phyloP scores from a whole-genome alignment of 2,888 invertebrate species.

The Ormyrus nitidulus region DNA sequence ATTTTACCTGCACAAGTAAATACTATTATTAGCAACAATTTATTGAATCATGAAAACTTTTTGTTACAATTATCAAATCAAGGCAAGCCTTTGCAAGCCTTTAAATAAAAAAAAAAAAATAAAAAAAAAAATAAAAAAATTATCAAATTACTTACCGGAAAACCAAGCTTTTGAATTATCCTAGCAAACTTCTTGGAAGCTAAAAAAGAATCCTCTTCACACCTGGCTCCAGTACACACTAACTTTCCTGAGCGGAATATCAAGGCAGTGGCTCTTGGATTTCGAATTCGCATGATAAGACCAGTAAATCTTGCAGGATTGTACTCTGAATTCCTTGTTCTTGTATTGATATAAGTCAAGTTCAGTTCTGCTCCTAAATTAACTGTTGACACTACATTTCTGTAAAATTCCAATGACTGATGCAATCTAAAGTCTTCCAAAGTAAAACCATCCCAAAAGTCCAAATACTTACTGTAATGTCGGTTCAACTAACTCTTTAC shows the following conservation, averaged over 20 bases:
- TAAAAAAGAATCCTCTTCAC: slow-evolving; percentile 85
- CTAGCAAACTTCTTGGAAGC: slow-evolving; percentile 89
- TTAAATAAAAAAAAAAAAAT: no score
- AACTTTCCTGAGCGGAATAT: slow-evolving; percentile 89
- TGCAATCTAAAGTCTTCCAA: no score
- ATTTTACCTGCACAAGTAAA: slow-evolving; percentile 80
- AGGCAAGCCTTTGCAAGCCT: no score
- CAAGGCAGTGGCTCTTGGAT: slow-evolving; percentile 85
- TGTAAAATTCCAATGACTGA: slow-evolving; percentile 68
- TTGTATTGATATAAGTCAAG: slow-evolving; percentile 84
- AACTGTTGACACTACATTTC: slow-evolving; percentile 89
- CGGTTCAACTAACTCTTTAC: slow-evolving; percentile 63
- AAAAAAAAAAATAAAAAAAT: not conserved
- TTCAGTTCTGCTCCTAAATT: slow-evolving; percentile 85
- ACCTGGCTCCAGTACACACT: slow-evolving; percentile 88
- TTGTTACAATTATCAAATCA: no score
- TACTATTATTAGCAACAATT: not conserved
- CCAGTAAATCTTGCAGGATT: slow-evolving; percentile 89
- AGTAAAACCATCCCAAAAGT: not conserved
- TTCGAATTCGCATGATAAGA: slow-evolving; percentile 88
- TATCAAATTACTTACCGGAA: slow-evolving; percentile 78
- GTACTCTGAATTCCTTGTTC: slow-evolving; percentile 89
- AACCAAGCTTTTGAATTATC: slow-evolving; percentile 88
- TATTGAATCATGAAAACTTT: not conserved
- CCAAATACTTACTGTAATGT: slow-evolving; percentile 67